Conservation (phyloP, 2,797 vertebrate genomes). For the Sebastes flavidus region DNA sequence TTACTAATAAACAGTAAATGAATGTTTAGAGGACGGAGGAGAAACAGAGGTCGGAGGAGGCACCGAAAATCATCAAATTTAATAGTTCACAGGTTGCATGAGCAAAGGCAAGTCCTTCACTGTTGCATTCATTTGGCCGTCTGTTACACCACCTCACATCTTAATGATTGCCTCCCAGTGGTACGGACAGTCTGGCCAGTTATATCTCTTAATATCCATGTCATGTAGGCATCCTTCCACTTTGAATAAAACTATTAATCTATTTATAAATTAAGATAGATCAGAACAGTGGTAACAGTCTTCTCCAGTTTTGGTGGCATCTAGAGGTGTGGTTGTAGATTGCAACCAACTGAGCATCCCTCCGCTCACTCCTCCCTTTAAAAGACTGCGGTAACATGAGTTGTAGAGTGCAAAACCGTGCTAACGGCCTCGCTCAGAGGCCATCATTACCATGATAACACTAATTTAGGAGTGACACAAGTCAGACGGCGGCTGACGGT, state of each 20-base stretch:
- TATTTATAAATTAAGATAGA: slow-evolving; percentile 13
- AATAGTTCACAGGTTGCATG: background rate
- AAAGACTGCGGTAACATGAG: too few relatives aligned
- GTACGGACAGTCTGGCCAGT: slow-evolving; percentile 19
- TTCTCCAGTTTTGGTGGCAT: background rate
- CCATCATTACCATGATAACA: too few relatives aligned
- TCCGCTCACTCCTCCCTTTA: too few relatives aligned
- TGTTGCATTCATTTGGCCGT: slow-evolving; percentile 16
- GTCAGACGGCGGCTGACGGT: too few relatives aligned
- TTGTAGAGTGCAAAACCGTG: too few relatives aligned
- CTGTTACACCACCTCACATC: slow-evolving; percentile 7
- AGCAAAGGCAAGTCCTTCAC: background rate
- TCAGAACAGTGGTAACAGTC: background rate
- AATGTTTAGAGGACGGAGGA: background rate
- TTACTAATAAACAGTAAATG: slow-evolving; percentile 7
- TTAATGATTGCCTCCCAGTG: slow-evolving; percentile 12
- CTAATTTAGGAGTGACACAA: too few relatives aligned
- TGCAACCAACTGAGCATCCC: too few relatives aligned
- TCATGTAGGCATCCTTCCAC: slow-evolving; percentile 13
- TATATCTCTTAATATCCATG: slow-evolving; percentile 21
- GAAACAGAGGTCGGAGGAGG: background rate
- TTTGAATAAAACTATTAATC: slow-evolving; percentile 7
- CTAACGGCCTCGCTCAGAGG: too few relatives aligned
- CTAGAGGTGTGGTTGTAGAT: too few relatives aligned
- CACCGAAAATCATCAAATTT: slow-evolving; percentile 9